Evolutionary conservation across 2,888 invertebrate species (phyloP).

Genomic region (Pachliopta kotzebuea): DNA sequence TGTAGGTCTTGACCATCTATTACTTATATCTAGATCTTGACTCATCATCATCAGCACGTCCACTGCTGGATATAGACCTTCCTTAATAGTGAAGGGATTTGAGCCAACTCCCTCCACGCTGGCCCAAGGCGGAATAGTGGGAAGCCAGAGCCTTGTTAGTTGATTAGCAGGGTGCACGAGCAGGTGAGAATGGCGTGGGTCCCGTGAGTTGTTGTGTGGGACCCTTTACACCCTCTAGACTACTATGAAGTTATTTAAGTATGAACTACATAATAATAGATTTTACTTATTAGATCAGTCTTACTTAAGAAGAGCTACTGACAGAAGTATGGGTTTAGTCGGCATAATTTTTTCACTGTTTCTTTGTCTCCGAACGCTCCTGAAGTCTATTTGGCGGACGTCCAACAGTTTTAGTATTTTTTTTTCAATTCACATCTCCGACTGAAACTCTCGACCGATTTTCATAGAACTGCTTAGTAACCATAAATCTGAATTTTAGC

Average conservation of each 20-base stretch:
- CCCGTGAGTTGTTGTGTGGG: too few relatives aligned
- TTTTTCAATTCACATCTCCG: slow-evolving; percentile 7
- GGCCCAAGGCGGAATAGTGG: too few relatives aligned
- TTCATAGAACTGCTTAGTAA: slow-evolving; percentile 17
- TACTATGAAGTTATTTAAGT: background rate
- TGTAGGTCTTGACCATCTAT: too few relatives aligned
- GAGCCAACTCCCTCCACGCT: too few relatives aligned
- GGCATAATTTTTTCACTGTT: slow-evolving; percentile 5
- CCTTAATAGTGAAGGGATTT: too few relatives aligned
- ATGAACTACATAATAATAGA: background rate
- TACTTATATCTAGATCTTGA: too few relatives aligned
- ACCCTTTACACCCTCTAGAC: too few relatives aligned
- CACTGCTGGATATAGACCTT: too few relatives aligned
- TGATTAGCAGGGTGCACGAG: too few relatives aligned
- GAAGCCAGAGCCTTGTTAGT: too few relatives aligned
- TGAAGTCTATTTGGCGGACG: slow-evolving; percentile 11
- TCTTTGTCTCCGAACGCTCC: slow-evolving; percentile 10
- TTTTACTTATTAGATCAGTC: background rate
- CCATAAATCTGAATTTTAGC: background rate
- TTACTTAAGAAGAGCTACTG: background rate
- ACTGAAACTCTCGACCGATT: slow-evolving; percentile 9
- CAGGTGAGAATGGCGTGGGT: too few relatives aligned
- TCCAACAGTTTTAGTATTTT: slow-evolving; percentile 17
- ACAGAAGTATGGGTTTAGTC: background rate
- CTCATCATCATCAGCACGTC: too few relatives aligned